Base-by-base conservation (phyloP, 2,113 vertebrate genomes). In the Rhinichthys klamathensis region DNA sequence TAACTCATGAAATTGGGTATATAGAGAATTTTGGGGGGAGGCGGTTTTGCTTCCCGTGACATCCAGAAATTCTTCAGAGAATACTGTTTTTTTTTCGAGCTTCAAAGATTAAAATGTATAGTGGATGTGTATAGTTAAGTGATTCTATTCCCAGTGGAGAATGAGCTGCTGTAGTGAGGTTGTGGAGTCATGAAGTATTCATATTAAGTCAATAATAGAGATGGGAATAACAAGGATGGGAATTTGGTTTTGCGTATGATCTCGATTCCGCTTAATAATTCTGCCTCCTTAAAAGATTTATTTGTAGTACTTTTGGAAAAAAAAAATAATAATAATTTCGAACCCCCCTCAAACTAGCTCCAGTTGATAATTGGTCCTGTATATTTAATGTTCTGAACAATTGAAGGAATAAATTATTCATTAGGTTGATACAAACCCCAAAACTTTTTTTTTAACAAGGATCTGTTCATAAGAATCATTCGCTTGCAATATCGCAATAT, bases 51-150 rank as follows among this genome's bases (percentile, higher is more conserved):
- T 76, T 76, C 46, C 27, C 5, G 4, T 56, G 30, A 38, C 74
- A 77, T 77, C 38, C 18, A 78, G 10, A 58, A n/a, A 78, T 15
- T n/a, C 51, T 78, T 78, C 6, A 25, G 30, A 78, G 54, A 38
- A 38, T 58, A 23, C 6, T 32, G 16, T 1, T 23, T n/a, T 1
- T 23, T n/a, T 78, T 78, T 13, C 10, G 18, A 54, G 4, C 25
- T 3, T 0, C 10, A 56, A 32, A 77, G 25, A 54, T 76, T 54
- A 2, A 56, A 54, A 76, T 12, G 5, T 76, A 54, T 58, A 58
- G 51, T n/a, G 30, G 30, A 54, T 76, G 27, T 76, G 27, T 35
- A 32, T 76, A 32, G 9, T 25, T 15, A 27, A 49, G 15, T 30
- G 49, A 76, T 32, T 54, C 6, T 54, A 21, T 54, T 18, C 44